These are phyloP conservation scores for Antedon bifida DNA, from an alignment of 35 echinoderm and acorn worm species.

Conservation along the genomic window DNA sequence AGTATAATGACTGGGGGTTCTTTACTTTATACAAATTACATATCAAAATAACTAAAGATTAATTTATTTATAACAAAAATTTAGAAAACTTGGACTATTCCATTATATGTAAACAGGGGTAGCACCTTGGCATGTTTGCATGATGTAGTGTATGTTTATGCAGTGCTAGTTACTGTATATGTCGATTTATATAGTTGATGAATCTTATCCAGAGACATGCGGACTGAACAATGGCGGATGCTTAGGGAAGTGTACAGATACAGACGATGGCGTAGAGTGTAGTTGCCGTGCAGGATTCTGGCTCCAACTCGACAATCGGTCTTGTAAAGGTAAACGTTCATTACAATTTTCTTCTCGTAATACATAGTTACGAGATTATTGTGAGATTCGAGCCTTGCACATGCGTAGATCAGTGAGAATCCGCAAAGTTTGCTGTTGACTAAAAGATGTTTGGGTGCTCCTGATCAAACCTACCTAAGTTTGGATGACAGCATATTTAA, in stretches of 20 bases:
- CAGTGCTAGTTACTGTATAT: background rate
- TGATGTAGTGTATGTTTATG: background rate
- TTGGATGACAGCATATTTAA: too few relatives aligned
- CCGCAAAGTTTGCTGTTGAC: too few relatives aligned
- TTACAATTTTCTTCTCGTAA: background rate
- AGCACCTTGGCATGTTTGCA: background rate
- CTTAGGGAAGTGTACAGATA: slow-evolving; percentile 68
- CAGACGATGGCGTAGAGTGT: slow-evolving; percentile 67
- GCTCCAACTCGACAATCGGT: slow-evolving; percentile 58
- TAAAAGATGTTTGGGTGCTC: too few relatives aligned
- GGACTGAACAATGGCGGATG: slow-evolving; percentile 96
- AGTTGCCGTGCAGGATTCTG: slow-evolving; percentile 74
- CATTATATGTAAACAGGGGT: background rate
- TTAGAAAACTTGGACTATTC: background rate
- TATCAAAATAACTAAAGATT: too few relatives aligned
- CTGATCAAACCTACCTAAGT: too few relatives aligned
- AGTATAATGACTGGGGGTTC: too few relatives aligned
- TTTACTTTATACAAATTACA: too few relatives aligned
- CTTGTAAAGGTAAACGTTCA: slow-evolving; percentile 77
- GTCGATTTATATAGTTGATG: slow-evolving; percentile 27
- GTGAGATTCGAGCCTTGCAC: too few relatives aligned
- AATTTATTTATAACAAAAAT: too few relatives aligned
- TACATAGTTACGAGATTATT: background rate
- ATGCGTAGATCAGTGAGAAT: too few relatives aligned
- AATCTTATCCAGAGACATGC: slow-evolving; percentile 72